Evolutionary conservation across 1,140 invertebrate genomes (phyloP).

Genomic region (Diabrotica virgifera): DNA sequence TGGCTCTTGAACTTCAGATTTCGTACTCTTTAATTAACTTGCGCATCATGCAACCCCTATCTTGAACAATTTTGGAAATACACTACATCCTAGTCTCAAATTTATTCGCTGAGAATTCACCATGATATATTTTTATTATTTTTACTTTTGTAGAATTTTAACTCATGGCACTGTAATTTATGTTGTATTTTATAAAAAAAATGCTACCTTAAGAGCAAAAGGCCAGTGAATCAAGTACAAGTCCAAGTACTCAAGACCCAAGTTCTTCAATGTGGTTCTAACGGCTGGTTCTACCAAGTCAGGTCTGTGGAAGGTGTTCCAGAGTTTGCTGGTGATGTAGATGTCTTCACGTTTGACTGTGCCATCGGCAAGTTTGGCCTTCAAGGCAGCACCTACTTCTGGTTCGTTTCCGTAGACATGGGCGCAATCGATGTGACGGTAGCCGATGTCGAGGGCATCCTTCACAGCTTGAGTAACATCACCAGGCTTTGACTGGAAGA

Average conservation of each 20-base stretch:
- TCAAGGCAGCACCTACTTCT: conserved; percentile 75
- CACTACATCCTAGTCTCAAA: too few relatives aligned
- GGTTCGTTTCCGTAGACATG: conserved; percentile 74
- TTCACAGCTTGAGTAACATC: conserved; percentile 73
- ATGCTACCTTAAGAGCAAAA: conserved; percentile 47
- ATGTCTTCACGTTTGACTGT: conserved; percentile 66
- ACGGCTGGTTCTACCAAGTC: conserved; percentile 60
- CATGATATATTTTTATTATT: too few relatives aligned
- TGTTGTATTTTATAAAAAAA: too few relatives aligned
- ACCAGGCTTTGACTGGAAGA: conserved; percentile 63
- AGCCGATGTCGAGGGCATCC: conserved; percentile 68
- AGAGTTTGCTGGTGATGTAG: conserved; percentile 65
- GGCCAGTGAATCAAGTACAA: conserved; percentile 82
- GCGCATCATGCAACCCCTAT: too few relatives aligned
- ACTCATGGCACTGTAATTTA: too few relatives aligned
- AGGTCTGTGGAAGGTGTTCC: conserved; percentile 62
- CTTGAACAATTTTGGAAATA: too few relatives aligned
- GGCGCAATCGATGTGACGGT: conserved; percentile 69
- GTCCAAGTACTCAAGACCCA: conserved; percentile 72
- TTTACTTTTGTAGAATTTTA: too few relatives aligned
- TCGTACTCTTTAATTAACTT: too few relatives aligned
- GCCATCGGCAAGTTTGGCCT: conserved; percentile 68
- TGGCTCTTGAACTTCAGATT: too few relatives aligned
- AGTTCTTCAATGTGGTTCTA: conserved; percentile 59
- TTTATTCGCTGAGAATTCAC: too few relatives aligned